A percentile compares a stretch with the other conserved stretches of the same genome.
These are phyloP conservation scores for Lordiphosa collinella DNA, from an alignment of 1,140 invertebrate genomes.

Conservation along the genomic window DNA sequence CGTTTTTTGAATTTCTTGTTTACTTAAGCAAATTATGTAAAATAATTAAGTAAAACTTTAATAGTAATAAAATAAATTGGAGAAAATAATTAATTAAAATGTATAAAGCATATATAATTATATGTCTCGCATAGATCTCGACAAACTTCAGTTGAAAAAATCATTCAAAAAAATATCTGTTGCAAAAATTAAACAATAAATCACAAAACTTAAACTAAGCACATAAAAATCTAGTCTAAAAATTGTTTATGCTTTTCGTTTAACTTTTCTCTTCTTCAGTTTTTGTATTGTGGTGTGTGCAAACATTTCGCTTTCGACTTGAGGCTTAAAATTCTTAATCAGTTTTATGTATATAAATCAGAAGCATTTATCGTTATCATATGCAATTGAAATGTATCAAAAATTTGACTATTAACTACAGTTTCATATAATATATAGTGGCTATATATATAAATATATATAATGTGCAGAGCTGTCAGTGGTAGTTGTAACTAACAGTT, in stretches of 20 bases:
- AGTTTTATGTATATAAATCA: constrained; percentile 48
- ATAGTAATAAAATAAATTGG: constrained; percentile 65
- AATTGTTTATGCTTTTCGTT: constrained; percentile 32
- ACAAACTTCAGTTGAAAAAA: constrained; percentile 34
- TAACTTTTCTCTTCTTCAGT: constrained; percentile 14
- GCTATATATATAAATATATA: constrained; percentile 22
- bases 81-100: constrained; percentile 50
- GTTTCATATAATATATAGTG: constrained; percentile 48
- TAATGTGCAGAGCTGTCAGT: constrained; percentile 27
- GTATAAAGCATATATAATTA: constrained; percentile 39
- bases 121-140: constrained; percentile 21
- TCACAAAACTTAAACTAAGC: constrained; percentile 75
- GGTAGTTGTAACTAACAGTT: constrained; percentile 35
- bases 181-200: constrained; percentile 74
- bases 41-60: constrained; percentile 74
- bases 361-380: constrained; percentile 24
- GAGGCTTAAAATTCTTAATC: constrained; percentile 66
- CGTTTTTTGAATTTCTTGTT: constrained; percentile 32
- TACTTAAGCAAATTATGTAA: constrained; percentile 60
- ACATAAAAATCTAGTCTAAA: constrained; percentile 63
- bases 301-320: constrained; percentile 44
- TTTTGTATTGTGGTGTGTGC: constrained; percentile 3
- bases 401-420: constrained; percentile 73
- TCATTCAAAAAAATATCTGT: constrained; percentile 44
- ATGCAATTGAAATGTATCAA: constrained; percentile 66